Percentiles rank a stretch among this genome's conserved stretches.
These are phyloP conservation scores for Phalacrocorax pelagicus DNA, from an alignment of 2,113 vertebrate genomes.

Conservation along the genomic window DNA sequence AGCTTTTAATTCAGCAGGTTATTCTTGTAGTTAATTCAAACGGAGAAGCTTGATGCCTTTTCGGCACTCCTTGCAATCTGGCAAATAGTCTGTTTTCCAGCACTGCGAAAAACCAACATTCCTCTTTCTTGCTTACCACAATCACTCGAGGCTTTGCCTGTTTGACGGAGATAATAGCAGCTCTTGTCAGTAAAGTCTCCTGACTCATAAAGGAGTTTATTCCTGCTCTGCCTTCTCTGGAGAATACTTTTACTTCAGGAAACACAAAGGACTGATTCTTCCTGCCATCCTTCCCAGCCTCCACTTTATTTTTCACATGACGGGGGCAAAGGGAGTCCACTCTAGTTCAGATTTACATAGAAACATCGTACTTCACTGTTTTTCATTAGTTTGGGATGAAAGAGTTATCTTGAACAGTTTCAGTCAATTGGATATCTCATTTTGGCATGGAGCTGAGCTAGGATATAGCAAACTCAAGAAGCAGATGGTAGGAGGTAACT, in stretches of 20 bases:
- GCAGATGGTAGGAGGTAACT: not conserved
- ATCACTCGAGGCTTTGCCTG: conserved; percentile 31
- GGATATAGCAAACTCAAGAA: not conserved
- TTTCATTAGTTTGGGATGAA: not conserved
- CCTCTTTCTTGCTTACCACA: not conserved
- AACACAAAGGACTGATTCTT: not conserved
- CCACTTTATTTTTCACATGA: not conserved
- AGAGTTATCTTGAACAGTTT: not conserved
- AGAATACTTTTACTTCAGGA: not conserved
- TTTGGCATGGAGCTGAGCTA: not conserved
- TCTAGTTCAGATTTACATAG: not conserved
- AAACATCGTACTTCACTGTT: not conserved
- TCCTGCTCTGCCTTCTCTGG: not conserved
- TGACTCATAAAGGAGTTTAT: conserved; percentile 19
- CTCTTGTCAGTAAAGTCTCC: conserved; percentile 10
- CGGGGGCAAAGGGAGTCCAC: not conserved
- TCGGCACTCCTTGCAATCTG: not conserved
- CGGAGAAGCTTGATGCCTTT: not conserved
- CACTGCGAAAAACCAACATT: not conserved
- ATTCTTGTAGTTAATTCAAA: not conserved
- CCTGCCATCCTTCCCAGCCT: not conserved
- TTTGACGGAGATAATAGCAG: conserved; percentile 17
- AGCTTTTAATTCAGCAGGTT: not conserved
- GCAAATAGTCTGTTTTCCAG: conserved; percentile 24
- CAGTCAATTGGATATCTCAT: not conserved